Evolutionary conservation across 2,888 invertebrate genomes (phyloP), one percentile per base, ranked within the genome.

Genomic region (Seira musarum): DNA sequence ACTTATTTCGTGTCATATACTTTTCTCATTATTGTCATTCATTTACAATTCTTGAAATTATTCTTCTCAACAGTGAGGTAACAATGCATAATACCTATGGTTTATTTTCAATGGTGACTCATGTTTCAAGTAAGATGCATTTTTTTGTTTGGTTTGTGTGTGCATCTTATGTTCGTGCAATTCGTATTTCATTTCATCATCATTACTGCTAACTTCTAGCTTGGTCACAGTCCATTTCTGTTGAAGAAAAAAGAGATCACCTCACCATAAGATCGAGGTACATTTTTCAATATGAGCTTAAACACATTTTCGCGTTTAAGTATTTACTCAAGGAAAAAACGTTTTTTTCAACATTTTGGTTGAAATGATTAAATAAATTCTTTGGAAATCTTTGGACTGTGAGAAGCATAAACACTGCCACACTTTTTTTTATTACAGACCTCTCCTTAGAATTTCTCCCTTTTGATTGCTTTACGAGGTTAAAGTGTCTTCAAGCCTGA

Each of bases 181-280:
- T 64, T 2, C 64, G 10, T 63, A 10, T 64, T 64, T 64, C 22
- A 35, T 35, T 67, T 46, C 67, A 67, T 8, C 67, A 67, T 15
- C 19, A 67, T 6, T 13, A 8, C 40, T 40, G 40, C 40, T 8
- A 40, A 8, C 40, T 40, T 40, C 40, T 40, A 8, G 40, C 24
- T 15, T 64, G 74, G 53, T 70, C 70, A 77, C 61, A 61, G 65
- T 77, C 77, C 77, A 77, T 77, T 77, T 77, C 69, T 30, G 53
- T 10, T 69, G 76, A 69, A 64, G 30, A 24, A 30, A 64, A 63
- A 72, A 46, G 64, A 15, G 22, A 17, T 22, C 24, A 57, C 30
- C 24, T 49, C n/a, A 15, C 60, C 22, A 19, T 5, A 30, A 15
- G 53, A 57, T 5, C 2, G 22, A n/a, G 3, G 24, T 57, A 10